phyloP scores from a whole-genome alignment of 2,888 invertebrate species.

The Arctia plantaginis region DNA sequence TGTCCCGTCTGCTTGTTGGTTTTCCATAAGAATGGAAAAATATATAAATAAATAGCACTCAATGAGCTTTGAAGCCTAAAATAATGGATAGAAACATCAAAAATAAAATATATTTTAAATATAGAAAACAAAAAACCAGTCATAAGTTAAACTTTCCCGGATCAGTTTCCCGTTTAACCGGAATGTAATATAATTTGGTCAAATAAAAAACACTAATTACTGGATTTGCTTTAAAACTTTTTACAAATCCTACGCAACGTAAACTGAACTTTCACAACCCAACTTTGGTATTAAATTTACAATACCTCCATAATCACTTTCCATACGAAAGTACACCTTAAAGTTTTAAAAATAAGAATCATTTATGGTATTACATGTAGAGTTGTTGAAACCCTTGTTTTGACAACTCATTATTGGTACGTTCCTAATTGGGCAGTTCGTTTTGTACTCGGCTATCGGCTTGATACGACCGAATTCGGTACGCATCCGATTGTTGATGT shows the following conservation, averaged over 20 bases:
- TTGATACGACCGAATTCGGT: slow-evolving; percentile 67
- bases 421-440: slow-evolving; percentile 79
- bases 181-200: slow-evolving; percentile 45
- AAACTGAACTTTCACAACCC: slow-evolving; percentile 80
- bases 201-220: slow-evolving; percentile 72
- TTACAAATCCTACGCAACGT: slow-evolving; percentile 76
- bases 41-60: too few species aligned
- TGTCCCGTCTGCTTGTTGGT: too few species aligned
- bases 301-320: slow-evolving; percentile 38
- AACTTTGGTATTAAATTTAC: slow-evolving; percentile 79
- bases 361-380: slow-evolving; percentile 33
- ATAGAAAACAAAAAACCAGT: neutral
- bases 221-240: slow-evolving; percentile 79
- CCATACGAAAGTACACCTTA: slow-evolving; percentile 58
- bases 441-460: slow-evolving; percentile 57
- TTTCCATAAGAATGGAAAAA: too few species aligned
- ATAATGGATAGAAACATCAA: neutral
- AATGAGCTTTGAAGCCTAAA: neutral
- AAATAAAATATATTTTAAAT: neutral
- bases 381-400: slow-evolving; percentile 74
- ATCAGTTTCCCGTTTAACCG: slow-evolving; percentile 32
- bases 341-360: slow-evolving; percentile 47
- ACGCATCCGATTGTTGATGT: slow-evolving; percentile 70
- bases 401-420: slow-evolving; percentile 84
- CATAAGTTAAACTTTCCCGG: neutral